These are phyloP conservation scores for Andrena bucephala DNA, from an alignment of 2,888 invertebrate genomes.

Conservation along the genomic window DNA sequence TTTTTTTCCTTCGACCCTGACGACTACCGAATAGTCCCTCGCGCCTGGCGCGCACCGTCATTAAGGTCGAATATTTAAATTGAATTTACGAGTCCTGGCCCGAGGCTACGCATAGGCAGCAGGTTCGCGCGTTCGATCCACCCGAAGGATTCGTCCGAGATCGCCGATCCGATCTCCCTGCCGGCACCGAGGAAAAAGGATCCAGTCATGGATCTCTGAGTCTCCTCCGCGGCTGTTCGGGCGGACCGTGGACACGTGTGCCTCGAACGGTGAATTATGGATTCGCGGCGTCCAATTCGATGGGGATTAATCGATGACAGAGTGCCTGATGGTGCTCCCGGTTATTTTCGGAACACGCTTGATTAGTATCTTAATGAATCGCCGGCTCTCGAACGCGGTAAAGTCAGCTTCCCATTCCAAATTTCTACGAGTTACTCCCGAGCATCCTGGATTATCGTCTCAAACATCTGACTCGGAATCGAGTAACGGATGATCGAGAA, in stretches of 20 bases:
- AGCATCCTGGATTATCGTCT: no score
- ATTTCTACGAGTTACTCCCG: no score
- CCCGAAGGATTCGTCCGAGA: constrained; percentile 21
- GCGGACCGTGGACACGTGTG: background rate
- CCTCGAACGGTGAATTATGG: background rate
- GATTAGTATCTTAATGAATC: background rate
- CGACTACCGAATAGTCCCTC: constrained; percentile 60
- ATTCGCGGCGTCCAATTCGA: background rate
- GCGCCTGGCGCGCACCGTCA: constrained; percentile 75
- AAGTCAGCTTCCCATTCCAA: background rate
- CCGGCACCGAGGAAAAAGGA: background rate
- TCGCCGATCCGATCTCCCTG: constrained; percentile 7
- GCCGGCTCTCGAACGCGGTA: background rate
- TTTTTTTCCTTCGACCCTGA: constrained; percentile 56
- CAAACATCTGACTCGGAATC: no score
- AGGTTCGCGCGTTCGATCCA: constrained; percentile 48
- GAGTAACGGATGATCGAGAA: no score
- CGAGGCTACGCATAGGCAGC: constrained; percentile 70
- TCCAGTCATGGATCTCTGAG: background rate
- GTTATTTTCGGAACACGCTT: background rate
- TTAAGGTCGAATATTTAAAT: constrained; percentile 84
- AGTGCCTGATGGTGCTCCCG: background rate
- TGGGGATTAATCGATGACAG: background rate
- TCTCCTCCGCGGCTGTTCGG: background rate
- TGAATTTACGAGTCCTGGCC: constrained; percentile 81